A percentile compares a stretch with the other conserved stretches of the same genome.
These are phyloP conservation scores for Enteromius trimaculatus DNA, from an alignment of 2,797 vertebrate species.

Conservation along the genomic window DNA sequence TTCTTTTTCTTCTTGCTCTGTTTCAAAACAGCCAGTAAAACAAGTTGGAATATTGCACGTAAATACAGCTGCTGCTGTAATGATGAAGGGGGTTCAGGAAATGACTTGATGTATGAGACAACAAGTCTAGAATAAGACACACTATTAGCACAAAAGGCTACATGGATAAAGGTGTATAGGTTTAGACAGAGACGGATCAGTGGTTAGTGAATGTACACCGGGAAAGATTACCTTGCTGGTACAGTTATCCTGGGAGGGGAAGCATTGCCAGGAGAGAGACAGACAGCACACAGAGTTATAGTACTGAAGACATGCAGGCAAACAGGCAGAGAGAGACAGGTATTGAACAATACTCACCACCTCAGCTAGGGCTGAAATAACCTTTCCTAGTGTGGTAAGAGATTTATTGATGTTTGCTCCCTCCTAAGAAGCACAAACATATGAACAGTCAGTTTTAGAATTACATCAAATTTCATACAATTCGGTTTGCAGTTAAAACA, in stretches of 20 bases:
- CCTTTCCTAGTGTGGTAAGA: slow-evolving; percentile 96
- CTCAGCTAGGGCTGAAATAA: slow-evolving; percentile 96
- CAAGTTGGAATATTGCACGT: neutral
- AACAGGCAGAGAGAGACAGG: slow-evolving; percentile 52
- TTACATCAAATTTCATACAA: neutral
- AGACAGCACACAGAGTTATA: slow-evolving; percentile 52
- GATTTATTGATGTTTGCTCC: slow-evolving; percentile 99
- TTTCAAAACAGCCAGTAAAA: slow-evolving; percentile 55
- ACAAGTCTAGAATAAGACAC: neutral
- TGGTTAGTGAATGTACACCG: slow-evolving; percentile 62
- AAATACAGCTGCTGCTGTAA: neutral
- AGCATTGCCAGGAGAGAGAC: slow-evolving; percentile 76
- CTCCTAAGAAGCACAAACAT: slow-evolving; percentile 81
- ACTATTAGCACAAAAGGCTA: slow-evolving; percentile 5
- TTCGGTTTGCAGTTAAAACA: slow-evolving; percentile 6
- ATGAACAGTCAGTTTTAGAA: slow-evolving; percentile 7
- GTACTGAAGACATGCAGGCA: slow-evolving; percentile 61
- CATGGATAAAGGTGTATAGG: slow-evolving; percentile 17
- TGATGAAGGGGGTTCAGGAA: neutral
- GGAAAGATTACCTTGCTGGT: slow-evolving; percentile 93
- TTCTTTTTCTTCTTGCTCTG: slow-evolving; percentile 99
- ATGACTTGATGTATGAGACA: slow-evolving; percentile 19
- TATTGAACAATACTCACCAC: slow-evolving; percentile 85
- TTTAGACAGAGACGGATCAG: slow-evolving; percentile 37
- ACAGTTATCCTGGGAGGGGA: slow-evolving; percentile 92